Base-by-base conservation (phyloP, 1,140 invertebrate genomes). In the Euwallacea similis region DNA sequence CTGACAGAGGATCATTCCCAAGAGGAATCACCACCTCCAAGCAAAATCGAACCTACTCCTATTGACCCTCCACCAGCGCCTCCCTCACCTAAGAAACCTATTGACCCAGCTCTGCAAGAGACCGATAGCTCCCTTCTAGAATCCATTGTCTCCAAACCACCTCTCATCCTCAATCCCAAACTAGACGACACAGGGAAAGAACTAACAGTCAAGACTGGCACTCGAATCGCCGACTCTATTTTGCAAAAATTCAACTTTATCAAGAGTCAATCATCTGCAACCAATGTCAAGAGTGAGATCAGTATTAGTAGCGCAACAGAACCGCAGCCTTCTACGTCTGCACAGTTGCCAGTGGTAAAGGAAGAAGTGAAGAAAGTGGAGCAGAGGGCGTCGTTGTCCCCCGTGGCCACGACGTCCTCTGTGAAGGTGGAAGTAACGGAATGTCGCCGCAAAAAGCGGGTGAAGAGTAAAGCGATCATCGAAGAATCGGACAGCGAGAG, bases 401-500 rank as follows among this genome's bases (percentile, higher is more conserved):
- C 8, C 2, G 16, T 56, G 16, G 54, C 10, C 42, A 4, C 6
- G 42, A 56, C 16, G 16, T 10, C 10, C 42, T 7, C 6, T 11
- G 59, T 42, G 41, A 61, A 61, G 15, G 15, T 15, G 15, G 63
- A 65, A 9, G 15, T 44, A 7, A 58, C 50, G 16, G 47, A 80
- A 58, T n/a, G 65, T 1, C 79, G 77, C 33, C 78, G 78, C 59
- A 55, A 74, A 10, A 84, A 83, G 60, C 81, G 83, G 33, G 71
- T 81, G 4, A 69, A 85, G 0, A 84, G 74, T 41, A 82, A 83
- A 55, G 82, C 85, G 7, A 85, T 83, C 62, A 77, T 84, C 1
- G 79, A 79, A 15, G 79, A 80, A 53, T 78, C 76, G 8, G 80
- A 81, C 43, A 84, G 83, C 2, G 90, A 92, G 73, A 91, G 88